These are phyloP conservation scores for Diplodus puntazzo DNA, from an alignment of 2,797 vertebrate species.

Conservation along the genomic window DNA sequence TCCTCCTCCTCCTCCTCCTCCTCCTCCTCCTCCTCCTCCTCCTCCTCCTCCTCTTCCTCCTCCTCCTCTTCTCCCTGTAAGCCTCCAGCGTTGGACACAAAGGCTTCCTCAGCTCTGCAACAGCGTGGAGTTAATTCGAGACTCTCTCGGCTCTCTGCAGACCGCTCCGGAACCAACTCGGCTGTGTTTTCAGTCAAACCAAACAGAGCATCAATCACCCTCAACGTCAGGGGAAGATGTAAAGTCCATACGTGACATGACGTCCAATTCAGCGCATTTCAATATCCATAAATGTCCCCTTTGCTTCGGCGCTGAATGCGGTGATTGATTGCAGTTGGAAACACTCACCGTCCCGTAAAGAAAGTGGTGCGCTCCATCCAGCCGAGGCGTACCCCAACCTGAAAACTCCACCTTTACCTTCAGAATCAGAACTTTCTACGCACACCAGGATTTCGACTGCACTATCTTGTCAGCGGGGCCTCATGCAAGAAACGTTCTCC, in stretches of 20 bases:
- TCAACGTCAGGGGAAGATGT: slow-evolving; percentile 34
- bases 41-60: not conserved
- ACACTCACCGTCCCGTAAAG: not conserved
- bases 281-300: slow-evolving; percentile 19
- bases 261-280: slow-evolving; percentile 16
- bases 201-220: slow-evolving; percentile 34
- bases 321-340: slow-evolving; percentile 14
- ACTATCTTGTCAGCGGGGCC: not conserved
- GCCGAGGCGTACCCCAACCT: not conserved
- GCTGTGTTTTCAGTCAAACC: slow-evolving; percentile 38
- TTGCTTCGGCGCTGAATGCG: not conserved
- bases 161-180: slow-evolving; percentile 31
- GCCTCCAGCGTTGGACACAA: slow-evolving; percentile 59
- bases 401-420: not conserved
- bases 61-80: slow-evolving; percentile 16
- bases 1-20: not conserved
- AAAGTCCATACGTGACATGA: slow-evolving; percentile 4
- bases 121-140: slow-evolving; percentile 55
- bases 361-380: not conserved
- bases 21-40: not conserved
- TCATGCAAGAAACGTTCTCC: not conserved
- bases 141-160: slow-evolving; percentile 46
- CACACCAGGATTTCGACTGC: not conserved
- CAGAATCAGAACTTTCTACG: not conserved
- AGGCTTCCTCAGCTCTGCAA: slow-evolving; percentile 56